Base-by-base conservation (phyloP, 2,888 invertebrate genomes). In the Drosophila barbarae region DNA sequence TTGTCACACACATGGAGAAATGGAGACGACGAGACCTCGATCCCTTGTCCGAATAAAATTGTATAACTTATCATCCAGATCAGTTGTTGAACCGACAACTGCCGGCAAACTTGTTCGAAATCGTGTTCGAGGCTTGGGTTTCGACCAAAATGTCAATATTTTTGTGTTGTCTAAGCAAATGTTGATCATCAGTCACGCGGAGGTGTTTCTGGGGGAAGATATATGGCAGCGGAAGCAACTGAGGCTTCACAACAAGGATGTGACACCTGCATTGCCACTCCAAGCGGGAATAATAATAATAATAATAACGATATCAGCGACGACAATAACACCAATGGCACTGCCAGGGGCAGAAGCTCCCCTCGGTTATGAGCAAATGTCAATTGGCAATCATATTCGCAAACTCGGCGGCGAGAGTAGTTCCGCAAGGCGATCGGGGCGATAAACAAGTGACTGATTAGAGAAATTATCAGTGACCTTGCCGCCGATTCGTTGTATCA, bases 171-270 rank as follows among this genome's bases (percentile, higher is more conserved):
- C 58, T 58, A 46, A 59, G 36, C 58, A 36, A 58, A 44, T 59
- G 59, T 59, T 59, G 59, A 59, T 59, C 59, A 60, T 59, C 46
- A 49, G 47, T 61, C 38, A 60, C 46, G 30, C 10, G 28, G 28
- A 21, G 28, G 44, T 50, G 32, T 35, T 47, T 23, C 41, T 42
- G 44, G 47, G 34, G 34, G 35, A 50, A 68, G 79, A 79, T 84
- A 78, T 79, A 79, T 79, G 79, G 76, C 71, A 64, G 68, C 78
- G 79, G 79, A 79, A 79, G 76, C 69, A 41, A 51, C 56, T 32
- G 58, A 42, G 18, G 10, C 42, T 65, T 39, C 32, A 42, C 51
- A 61, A 60, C 72, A 67, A 78, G 84, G 77, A 78, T 83, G 64
- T 78, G 68, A 63, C 69, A 56, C 55, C 47, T 47, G 60, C 61